Percentiles rank a stretch among this genome's conserved stretches.
phyloP scores from a whole-genome alignment of 2,888 invertebrate species.

The Parthenolecanium corni region DNA sequence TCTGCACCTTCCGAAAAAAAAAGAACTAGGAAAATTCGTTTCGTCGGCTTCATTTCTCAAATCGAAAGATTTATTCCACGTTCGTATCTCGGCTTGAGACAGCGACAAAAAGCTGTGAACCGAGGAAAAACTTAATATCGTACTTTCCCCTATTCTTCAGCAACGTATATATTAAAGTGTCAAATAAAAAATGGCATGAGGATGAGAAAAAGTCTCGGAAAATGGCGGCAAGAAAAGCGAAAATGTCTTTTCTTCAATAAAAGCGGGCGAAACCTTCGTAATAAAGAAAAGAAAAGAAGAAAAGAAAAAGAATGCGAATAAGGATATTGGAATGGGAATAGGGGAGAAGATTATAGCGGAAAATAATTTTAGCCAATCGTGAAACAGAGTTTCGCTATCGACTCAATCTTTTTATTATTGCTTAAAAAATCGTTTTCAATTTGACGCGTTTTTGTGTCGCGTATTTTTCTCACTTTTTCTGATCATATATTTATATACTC shows the following conservation, averaged over 20 bases:
- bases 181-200: slow-evolving; percentile 24
- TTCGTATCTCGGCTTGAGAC: neutral
- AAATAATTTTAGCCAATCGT: slow-evolving; percentile 26
- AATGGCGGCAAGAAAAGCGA: slow-evolving; percentile 22
- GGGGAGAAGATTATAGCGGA: slow-evolving; percentile 26
- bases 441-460: slow-evolving; percentile 15
- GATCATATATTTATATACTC: neutral
- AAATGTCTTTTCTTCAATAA: slow-evolving; percentile 28
- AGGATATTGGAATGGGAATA: slow-evolving; percentile 27
- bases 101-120: neutral
- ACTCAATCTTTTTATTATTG: slow-evolving; percentile 25
- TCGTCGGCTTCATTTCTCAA: no score
- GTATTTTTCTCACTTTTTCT: neutral
- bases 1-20: no score
- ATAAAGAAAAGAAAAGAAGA: no score
- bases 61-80: neutral
- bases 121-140: slow-evolving; percentile 10
- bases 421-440: slow-evolving; percentile 26
- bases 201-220: slow-evolving; percentile 19
- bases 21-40: no score
- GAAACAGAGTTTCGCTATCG: slow-evolving; percentile 19
- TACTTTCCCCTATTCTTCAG: neutral
- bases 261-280: slow-evolving; percentile 22
- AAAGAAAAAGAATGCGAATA: neutral
- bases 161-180: slow-evolving; percentile 22